Evolutionary conservation across 2,113 vertebrate genomes (phyloP).

Genomic region (Empidonax traillii): DNA sequence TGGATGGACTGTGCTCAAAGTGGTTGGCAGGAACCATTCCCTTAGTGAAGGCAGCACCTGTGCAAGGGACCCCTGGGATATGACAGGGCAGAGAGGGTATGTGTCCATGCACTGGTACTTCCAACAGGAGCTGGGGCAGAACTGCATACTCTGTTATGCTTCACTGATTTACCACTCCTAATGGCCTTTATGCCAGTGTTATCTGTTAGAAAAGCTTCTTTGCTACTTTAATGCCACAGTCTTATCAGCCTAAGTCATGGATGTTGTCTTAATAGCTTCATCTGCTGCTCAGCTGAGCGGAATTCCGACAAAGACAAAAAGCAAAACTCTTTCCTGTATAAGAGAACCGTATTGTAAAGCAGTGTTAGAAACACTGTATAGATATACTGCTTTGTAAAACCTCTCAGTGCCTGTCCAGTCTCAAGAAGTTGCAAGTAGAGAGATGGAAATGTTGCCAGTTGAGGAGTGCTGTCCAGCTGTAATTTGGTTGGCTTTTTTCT

Average conservation of each 20-base stretch:
- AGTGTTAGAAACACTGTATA: not conserved
- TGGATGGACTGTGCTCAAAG: not conserved
- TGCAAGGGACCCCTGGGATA: not conserved
- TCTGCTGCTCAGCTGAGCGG: not conserved
- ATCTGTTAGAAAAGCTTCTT: not conserved
- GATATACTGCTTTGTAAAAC: not conserved
- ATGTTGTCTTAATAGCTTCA: not conserved
- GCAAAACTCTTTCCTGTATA: not conserved
- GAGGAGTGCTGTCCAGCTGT: not conserved
- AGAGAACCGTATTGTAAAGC: not conserved
- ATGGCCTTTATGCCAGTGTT: not conserved
- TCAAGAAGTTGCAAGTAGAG: not conserved
- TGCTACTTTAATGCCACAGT: not conserved
- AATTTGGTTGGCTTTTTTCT: not conserved
- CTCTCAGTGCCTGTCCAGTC: not conserved
- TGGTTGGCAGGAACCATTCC: not conserved
- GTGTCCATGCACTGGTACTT: accelerated
- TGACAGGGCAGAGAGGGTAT: not conserved
- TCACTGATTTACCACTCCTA: not conserved
- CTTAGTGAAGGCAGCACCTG: not conserved
- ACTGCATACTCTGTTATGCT: not conserved
- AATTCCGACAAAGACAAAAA: not conserved
- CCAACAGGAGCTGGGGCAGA: not conserved
- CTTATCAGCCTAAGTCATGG: not conserved
- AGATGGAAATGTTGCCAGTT: not conserved